Conservation (phyloP, 2,113 vertebrate genomes). For the Emydocephalus ijimae region DNA sequence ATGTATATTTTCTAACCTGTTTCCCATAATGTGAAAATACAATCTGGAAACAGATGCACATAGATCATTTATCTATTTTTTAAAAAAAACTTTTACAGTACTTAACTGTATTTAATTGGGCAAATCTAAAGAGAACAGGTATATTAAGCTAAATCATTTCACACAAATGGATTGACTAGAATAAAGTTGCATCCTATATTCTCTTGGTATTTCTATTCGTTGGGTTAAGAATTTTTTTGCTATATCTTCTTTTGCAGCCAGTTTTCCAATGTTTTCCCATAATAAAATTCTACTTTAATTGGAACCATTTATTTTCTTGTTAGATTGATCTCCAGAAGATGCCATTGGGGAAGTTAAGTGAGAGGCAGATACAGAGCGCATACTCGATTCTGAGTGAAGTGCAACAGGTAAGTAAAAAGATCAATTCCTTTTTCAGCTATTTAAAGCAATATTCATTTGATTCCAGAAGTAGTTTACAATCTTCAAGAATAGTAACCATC, state of each 20-base stretch:
- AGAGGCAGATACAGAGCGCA: conserved; percentile 94
- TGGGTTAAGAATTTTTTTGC: neutral
- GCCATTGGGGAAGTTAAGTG: conserved; percentile 96
- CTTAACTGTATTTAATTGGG: neutral
- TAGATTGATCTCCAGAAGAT: conserved; percentile 99
- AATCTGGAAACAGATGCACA: neutral
- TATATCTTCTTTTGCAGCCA: neutral
- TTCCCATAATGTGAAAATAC: neutral
- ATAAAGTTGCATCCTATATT: neutral
- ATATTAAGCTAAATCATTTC: neutral
- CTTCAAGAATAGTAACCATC: neutral
- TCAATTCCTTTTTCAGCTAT: neutral
- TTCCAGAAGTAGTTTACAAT: neutral
- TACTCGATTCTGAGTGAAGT: conserved; percentile 94
- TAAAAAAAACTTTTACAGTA: neutral
- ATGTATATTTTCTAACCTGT: neutral
- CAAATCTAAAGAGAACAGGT: neutral
- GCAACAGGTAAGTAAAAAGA: conserved; percentile 82
- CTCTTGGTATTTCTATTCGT: neutral
- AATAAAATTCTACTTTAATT: conserved; percentile 13
- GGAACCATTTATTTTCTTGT: conserved; percentile 2
- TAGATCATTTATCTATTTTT: neutral
- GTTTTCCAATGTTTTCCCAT: neutral
- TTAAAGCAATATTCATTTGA: neutral
- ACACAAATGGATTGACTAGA: neutral